Evolutionary conservation across 1,140 invertebrate genomes (phyloP), one percentile per base, ranked within the genome.

Genomic region (Cecropterus lyciades): DNA sequence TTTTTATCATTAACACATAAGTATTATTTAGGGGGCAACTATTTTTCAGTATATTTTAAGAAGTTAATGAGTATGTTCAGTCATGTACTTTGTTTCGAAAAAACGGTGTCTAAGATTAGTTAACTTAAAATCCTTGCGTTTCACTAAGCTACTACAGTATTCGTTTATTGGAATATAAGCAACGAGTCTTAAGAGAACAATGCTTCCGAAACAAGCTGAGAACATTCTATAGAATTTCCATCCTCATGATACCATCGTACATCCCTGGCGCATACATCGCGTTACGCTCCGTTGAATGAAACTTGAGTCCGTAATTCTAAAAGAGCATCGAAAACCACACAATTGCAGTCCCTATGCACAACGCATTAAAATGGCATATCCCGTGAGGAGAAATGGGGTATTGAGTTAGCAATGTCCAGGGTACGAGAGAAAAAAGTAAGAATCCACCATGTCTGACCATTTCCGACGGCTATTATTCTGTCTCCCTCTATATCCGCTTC

Each of bases 381-480:
- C 16, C 45, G 46, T 51, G 65, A 63, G 64, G 17, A n/a, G 13
- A 52, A 65, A 48, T 56, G 37, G 55, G 70, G 67, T 81, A 84
- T 85, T 88, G 75, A 86, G 82, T 82, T 80, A 83, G 80, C 82
- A 79, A 80, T 84, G 89, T 89, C 86, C 89, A 90, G 87, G 56
- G 72, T 70, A 82, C 48, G 68, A 78, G 79, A 86, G 70, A 87
- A 90, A 90, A 89, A 90, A 90, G 73, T 82, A 85, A 87, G 83
- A 84, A 74, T 85, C 81, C 82, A 77, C 82, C 87, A 90, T 88
- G 89, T 89, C 89, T 92, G 89, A 92, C 89, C 89, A 90, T 90
- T 90, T 92, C 89, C 89, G 87, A 83, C 86, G 84, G 87, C 87
- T 85, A 90, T 92, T 92, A 92, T 92, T 92, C 89, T 86, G 87